Percentiles rank a stretch among this genome's conserved stretches.
These are phyloP conservation scores for Sisyra terminalis DNA, from an alignment of 2,888 invertebrate species.

Conservation along the genomic window DNA sequence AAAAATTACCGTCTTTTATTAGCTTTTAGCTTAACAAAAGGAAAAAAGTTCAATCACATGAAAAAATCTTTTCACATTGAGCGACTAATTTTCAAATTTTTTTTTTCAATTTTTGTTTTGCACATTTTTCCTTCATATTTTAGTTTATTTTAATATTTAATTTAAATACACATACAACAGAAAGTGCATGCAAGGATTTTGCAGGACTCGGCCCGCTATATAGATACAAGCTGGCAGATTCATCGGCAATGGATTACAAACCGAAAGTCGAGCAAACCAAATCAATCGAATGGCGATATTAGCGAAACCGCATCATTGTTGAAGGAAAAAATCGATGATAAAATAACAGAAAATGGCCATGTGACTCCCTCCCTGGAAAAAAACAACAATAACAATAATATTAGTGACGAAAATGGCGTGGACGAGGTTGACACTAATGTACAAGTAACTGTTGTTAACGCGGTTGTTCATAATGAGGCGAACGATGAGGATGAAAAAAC, in stretches of 20 bases:
- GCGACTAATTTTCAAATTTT: conserved; percentile 1
- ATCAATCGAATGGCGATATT: too few species aligned
- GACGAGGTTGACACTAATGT: too few species aligned
- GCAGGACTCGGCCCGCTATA: conserved; percentile 50
- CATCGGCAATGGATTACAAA: conserved; percentile 39
- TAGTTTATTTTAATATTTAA: conserved; percentile 6
- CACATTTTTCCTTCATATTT: conserved; percentile 6
- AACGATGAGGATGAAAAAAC: too few species aligned
- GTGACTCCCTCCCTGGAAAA: too few species aligned
- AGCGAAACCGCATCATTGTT: too few species aligned
- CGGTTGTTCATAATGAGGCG: too few species aligned
- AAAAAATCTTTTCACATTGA: background rate
- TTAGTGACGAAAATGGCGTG: too few species aligned
- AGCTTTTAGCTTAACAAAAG: background rate
- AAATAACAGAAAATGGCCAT: too few species aligned
- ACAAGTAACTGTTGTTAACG: too few species aligned
- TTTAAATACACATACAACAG: conserved; percentile 3
- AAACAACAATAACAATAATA: too few species aligned
- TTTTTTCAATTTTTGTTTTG: conserved; percentile 6
- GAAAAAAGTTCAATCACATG: background rate
- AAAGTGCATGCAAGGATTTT: conserved; percentile 13
- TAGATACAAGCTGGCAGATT: conserved; percentile 59
- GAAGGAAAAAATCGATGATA: too few species aligned
- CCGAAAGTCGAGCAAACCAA: too few species aligned
- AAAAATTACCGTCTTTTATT: background rate